A percentile compares a stretch with the other conserved stretches of the same genome.
These are phyloP conservation scores for Phalera bucephala DNA, from an alignment of 2,888 invertebrate species.

Conservation along the genomic window DNA sequence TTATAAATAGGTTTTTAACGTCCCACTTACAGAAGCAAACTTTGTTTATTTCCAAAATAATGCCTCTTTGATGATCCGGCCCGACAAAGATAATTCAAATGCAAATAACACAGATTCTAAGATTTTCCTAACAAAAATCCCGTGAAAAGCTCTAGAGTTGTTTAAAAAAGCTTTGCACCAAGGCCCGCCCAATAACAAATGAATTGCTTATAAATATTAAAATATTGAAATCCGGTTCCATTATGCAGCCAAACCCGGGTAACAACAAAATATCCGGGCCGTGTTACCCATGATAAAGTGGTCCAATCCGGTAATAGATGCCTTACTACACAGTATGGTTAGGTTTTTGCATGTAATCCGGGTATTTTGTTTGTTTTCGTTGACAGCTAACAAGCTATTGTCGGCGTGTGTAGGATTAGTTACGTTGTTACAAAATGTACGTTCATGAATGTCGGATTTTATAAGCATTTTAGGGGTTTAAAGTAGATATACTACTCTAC, in stretches of 20 bases:
- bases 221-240: slow-evolving; percentile 63
- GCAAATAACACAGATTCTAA: slow-evolving; percentile 23
- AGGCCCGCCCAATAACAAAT: slow-evolving; percentile 48
- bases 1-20: no score
- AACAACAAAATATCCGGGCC: slow-evolving; percentile 60
- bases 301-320: slow-evolving; percentile 46
- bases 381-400: neutral
- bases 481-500: no score
- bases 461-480: no score
- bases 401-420: no score
- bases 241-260: slow-evolving; percentile 63
- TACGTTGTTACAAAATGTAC: no score
- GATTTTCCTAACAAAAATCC: slow-evolving; percentile 22
- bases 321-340: no score
- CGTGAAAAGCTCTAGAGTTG: slow-evolving; percentile 8
- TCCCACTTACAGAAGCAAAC: no score
- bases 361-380: slow-evolving; percentile 4
- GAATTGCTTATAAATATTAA: slow-evolving; percentile 70
- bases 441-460: no score
- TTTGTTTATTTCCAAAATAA: no score
- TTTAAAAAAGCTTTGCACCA: slow-evolving; percentile 21
- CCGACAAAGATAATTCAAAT: slow-evolving; percentile 25
- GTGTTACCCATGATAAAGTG: slow-evolving; percentile 55
- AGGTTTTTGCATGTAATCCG: slow-evolving; percentile 19
- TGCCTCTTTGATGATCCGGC: slow-evolving; percentile 16